Evolutionary conservation across 2,113 vertebrate genomes (phyloP), one percentile per base, ranked within the genome.

Genomic region (Sturnus vulgaris): DNA sequence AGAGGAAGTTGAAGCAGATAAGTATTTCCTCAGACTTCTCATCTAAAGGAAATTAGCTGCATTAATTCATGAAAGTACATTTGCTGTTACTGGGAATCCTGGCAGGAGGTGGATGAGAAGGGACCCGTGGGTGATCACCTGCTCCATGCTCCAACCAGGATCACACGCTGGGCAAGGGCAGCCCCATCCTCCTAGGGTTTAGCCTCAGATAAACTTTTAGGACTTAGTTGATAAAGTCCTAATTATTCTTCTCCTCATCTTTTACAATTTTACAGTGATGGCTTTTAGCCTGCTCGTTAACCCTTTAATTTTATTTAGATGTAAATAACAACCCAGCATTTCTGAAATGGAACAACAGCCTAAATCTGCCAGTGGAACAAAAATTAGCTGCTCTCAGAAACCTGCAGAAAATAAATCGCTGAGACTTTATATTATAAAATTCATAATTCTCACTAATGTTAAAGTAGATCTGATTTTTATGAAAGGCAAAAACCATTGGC

Each of bases 1-100:
- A 47, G 52, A 90, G 94, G 94, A 95, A 90, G 82, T 66, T 63
- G 46, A 76, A n/a, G 35, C 31, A 72, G 66, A 90, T 77, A 79
- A 95, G 63, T 87, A 90, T 95, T 95, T 96, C 89, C 89, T 95
- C 73, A 79, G 89, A 72, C n/a, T 66, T 91, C 63, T 85, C 64
- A 44, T 61, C 59, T 84, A 88, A 76, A 95, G 78, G 78, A 93
- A 95, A 93, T 94, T 37, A 90, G 46, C 75, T 93, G 25, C 63
- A 77, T 88, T 92, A 77, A 76, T 96, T 92, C 24, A 28, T 80
- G 27, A 72, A 82, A 76, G 49, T 35, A 42, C 5, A 4, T 80
- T 88, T 7, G 5, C 44, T 73, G 42, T 42, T 83, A 31, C 2
- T 73, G 80, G 80, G 72, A 90, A 83, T 59, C 76, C 82, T 88